These are phyloP conservation scores for Denticeps clupeoides DNA, from an alignment of 2,797 vertebrate species.

Conservation along the genomic window DNA sequence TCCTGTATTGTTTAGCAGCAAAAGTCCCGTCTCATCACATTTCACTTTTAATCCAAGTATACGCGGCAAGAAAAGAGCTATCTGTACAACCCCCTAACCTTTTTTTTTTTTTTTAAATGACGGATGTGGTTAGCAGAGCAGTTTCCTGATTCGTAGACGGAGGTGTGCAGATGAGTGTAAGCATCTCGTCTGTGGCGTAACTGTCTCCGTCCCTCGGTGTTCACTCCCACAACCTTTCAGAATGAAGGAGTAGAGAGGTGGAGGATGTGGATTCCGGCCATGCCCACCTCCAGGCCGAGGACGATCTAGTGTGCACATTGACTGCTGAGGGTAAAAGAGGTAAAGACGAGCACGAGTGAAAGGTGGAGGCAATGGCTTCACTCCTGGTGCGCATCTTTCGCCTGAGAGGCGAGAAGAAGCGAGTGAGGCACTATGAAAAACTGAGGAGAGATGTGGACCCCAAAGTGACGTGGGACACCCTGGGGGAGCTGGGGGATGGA, in stretches of 20 bases:
- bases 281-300: too few species aligned
- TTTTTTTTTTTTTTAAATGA: slow-evolving; percentile 2
- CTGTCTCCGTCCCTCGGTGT: too few species aligned
- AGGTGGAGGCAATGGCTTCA: slow-evolving; percentile 27
- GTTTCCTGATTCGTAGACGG: slow-evolving; percentile 33
- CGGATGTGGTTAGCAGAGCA: slow-evolving; percentile 36
- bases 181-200: too few species aligned
- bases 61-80: too few species aligned
- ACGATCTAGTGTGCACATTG: neutral
- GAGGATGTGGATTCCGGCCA: too few species aligned
- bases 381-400: slow-evolving; percentile 44
- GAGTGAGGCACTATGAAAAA: slow-evolving; percentile 35
- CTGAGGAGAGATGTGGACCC: slow-evolving; percentile 40
- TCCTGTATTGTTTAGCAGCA: too few species aligned
- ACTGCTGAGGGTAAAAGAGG: neutral
- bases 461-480: slow-evolving; percentile 29
- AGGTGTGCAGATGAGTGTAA: too few species aligned
- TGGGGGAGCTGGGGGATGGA: slow-evolving; percentile 43
- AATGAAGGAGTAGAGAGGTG: neutral
- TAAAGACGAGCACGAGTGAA: neutral
- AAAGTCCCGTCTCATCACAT: too few species aligned
- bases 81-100: too few species aligned
- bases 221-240: too few species aligned
- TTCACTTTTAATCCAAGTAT: too few species aligned
- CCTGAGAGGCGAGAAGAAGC: slow-evolving; percentile 39